Percentiles rank a stretch among this genome's conserved stretches.
Conservation (phyloP, 2,888 invertebrate species). For the Strigamia transsilvanica region DNA sequence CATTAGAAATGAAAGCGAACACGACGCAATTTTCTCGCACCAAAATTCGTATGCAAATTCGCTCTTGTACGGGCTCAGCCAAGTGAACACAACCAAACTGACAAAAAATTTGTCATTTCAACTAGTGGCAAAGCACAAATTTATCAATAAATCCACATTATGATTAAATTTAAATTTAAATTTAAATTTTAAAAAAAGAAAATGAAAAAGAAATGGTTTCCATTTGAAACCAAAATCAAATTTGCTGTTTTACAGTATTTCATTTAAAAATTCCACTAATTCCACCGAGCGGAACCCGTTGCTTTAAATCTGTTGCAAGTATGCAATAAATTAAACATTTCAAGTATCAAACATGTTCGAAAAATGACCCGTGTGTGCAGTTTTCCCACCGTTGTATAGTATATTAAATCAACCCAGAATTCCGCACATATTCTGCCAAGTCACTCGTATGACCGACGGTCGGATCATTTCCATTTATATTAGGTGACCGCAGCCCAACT, state of each 20-base stretch:
- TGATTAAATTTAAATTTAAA: too few relatives aligned
- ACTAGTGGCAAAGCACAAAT: not conserved
- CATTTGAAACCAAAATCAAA: too few relatives aligned
- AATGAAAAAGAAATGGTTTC: too few relatives aligned
- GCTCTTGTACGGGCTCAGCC: not conserved
- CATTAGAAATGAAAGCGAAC: constrained; percentile 46
- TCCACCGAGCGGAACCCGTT: not conserved
- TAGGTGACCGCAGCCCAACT: not conserved
- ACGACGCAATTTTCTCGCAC: constrained; percentile 49
- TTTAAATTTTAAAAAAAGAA: too few relatives aligned
- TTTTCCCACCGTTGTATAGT: not conserved
- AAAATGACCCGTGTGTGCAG: constrained; percentile 5
- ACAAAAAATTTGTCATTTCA: not conserved
- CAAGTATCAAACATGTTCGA: not conserved
- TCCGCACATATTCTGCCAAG: not conserved
- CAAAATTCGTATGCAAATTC: constrained; percentile 34
- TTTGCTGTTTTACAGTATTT: too few relatives aligned
- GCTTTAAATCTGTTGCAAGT: not conserved
- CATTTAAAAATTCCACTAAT: not conserved
- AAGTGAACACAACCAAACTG: not conserved
- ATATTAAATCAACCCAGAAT: constrained; percentile 1
- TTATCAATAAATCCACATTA: not conserved
- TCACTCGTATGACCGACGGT: not conserved
- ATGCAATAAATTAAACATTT: not conserved
- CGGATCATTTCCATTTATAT: constrained; percentile 27